These are phyloP conservation scores for Cyanistes caeruleus DNA, from an alignment of 2,113 vertebrate species.

Conservation along the genomic window DNA sequence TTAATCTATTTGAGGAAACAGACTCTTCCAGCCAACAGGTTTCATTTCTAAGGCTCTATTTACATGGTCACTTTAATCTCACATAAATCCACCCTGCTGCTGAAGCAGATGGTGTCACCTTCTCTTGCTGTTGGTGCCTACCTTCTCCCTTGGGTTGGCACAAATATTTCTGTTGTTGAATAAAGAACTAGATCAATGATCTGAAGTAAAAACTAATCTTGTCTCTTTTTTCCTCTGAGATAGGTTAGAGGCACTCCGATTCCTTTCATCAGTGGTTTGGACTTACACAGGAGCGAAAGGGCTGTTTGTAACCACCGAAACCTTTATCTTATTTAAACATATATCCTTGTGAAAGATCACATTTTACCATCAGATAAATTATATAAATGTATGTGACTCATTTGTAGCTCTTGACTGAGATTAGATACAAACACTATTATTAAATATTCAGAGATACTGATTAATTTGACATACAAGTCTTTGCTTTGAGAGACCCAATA, in stretches of 20 bases:
- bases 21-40: background rate
- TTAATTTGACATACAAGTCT: background rate
- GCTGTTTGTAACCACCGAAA: background rate
- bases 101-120: background rate
- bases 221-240: background rate
- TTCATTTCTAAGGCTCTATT: background rate
- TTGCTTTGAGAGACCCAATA: background rate
- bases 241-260: background rate
- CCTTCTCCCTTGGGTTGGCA: background rate
- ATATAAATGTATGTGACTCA: background rate
- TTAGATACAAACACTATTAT: background rate
- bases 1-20: slow-evolving; percentile 9
- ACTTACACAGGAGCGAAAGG: background rate
- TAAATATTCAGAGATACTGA: background rate
- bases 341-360: background rate
- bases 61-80: background rate
- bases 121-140: background rate
- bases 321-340: background rate
- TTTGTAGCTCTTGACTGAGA: background rate
- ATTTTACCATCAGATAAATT: background rate
- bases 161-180: background rate
- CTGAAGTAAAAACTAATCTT: background rate
- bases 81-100: background rate
- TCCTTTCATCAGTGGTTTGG: background rate
- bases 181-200: background rate